Conservation (phyloP, 2,888 invertebrate species). For the Lypha dubia region DNA sequence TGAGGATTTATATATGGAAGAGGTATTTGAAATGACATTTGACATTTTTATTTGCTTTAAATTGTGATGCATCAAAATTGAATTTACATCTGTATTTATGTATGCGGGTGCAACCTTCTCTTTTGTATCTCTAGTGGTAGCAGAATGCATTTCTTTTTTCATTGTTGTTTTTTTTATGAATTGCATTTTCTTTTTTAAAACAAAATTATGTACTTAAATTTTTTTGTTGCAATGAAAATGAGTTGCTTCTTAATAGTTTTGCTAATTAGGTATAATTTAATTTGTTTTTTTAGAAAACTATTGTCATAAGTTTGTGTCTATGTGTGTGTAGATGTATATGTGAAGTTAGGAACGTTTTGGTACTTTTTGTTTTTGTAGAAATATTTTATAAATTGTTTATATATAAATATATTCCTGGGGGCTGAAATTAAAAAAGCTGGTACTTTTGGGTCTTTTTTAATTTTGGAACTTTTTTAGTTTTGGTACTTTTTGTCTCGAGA, state of each 20-base stretch:
- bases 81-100: not conserved
- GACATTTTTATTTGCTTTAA: conserved; percentile 44
- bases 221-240: not conserved
- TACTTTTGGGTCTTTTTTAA: too few relatives aligned
- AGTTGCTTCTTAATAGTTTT: conserved; percentile 3
- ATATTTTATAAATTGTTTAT: too few relatives aligned
- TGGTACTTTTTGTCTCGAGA: too few relatives aligned
- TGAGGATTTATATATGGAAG: not conserved
- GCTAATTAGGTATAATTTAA: not conserved
- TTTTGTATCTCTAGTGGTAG: not conserved
- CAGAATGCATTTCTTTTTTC: not conserved
- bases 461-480: too few relatives aligned
- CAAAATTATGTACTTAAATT: conserved; percentile 13
- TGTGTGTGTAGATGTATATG: not conserved
- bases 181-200: conserved; percentile 4
- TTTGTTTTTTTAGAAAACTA: conserved; percentile 3
- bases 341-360: too few relatives aligned
- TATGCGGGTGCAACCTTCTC: not conserved
- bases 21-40: conserved; percentile 17
- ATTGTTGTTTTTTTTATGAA: conserved; percentile 1
- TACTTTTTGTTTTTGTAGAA: too few relatives aligned
- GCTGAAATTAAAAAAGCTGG: too few relatives aligned
- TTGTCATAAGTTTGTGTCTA: conserved; percentile 1
- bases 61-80: not conserved
- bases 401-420: too few relatives aligned